A percentile compares a stretch with the other conserved stretches of the same genome.
These are phyloP conservation scores for Harmothoe impar DNA, from an alignment of 2,888 invertebrate genomes.

Conservation along the genomic window DNA sequence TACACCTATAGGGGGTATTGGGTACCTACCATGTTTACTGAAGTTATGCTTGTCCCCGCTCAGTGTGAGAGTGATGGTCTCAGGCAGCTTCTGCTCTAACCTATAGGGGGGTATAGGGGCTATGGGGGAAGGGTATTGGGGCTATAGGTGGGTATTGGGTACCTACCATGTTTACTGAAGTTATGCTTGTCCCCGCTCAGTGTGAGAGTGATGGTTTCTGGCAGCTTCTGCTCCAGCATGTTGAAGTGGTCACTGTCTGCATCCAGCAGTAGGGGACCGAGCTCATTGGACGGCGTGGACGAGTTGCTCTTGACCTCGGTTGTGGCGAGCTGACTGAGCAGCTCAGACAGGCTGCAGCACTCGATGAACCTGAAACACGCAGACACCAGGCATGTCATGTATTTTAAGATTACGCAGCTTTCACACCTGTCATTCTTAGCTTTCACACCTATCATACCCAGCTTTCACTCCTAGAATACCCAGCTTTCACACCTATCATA, in stretches of 20 bases:
- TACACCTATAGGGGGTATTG: too few species aligned
- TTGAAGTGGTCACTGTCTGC: constrained; percentile 1
- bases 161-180: constrained; percentile 50
- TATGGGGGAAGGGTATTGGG: too few species aligned
- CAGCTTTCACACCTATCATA: too few species aligned
- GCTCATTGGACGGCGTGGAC: constrained; percentile 31
- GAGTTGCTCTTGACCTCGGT: constrained; percentile 58
- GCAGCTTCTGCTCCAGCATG: constrained; percentile 29
- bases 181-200: constrained; percentile 36
- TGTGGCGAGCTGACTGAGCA: constrained; percentile 70
- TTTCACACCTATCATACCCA: too few species aligned
- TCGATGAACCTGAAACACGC: constrained; percentile 67
- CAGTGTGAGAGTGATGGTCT: constrained; percentile 57
- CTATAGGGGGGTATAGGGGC: too few species aligned
- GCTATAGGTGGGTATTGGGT: too few species aligned
- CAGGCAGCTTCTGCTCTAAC: too few species aligned
- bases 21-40: constrained; percentile 30
- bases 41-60: constrained; percentile 31
- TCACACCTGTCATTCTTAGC: too few species aligned
- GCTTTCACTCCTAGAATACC: too few species aligned
- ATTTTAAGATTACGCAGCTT: too few species aligned
- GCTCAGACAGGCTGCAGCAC: constrained; percentile 75
- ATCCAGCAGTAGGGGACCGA: constrained; percentile 16
- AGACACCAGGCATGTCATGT: too few species aligned
- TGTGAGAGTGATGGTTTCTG: constrained; percentile 49